These are phyloP conservation scores for Ctenomys sociabilis DNA, from an alignment of 2,113 vertebrate species.

Conservation along the genomic window DNA sequence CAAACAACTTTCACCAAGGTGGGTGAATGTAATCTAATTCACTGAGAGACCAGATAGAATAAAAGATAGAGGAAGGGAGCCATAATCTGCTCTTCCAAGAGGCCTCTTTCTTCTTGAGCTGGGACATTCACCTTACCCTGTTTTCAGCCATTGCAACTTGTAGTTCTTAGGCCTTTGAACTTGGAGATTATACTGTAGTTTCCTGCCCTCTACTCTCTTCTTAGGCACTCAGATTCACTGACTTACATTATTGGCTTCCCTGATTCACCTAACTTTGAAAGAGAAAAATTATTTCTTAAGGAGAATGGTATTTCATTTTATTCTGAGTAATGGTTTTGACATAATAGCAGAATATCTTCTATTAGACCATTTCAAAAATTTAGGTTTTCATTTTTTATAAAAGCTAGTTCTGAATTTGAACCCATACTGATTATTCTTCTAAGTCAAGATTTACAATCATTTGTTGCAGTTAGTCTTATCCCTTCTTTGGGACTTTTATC, in stretches of 20 bases:
- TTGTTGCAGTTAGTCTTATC: constrained; percentile 33
- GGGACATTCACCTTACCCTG: not conserved
- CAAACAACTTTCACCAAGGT: not conserved
- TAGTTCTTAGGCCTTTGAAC: not conserved
- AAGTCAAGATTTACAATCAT: not conserved
- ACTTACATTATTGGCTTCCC: not conserved
- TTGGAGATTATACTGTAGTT: not conserved
- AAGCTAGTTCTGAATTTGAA: constrained; percentile 17
- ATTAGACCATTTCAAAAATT: constrained; percentile 9
- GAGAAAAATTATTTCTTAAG: constrained; percentile 23
- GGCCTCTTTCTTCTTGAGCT: not conserved
- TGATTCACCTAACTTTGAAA: constrained; percentile 24
- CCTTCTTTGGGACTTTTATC: not conserved
- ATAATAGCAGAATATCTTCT: not conserved
- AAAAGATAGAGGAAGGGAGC: not conserved
- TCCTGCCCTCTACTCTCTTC: not conserved
- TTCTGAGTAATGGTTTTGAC: constrained; percentile 35
- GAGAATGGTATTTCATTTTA: not conserved
- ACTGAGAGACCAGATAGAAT: not conserved
- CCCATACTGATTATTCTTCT: not conserved
- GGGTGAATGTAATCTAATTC: not conserved
- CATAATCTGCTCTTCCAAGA: no score
- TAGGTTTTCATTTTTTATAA: not conserved
- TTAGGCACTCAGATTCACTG: not conserved
- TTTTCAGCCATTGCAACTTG: not conserved